Conservation (phyloP, 2,797 vertebrate species). For the Apogon talboti region DNA sequence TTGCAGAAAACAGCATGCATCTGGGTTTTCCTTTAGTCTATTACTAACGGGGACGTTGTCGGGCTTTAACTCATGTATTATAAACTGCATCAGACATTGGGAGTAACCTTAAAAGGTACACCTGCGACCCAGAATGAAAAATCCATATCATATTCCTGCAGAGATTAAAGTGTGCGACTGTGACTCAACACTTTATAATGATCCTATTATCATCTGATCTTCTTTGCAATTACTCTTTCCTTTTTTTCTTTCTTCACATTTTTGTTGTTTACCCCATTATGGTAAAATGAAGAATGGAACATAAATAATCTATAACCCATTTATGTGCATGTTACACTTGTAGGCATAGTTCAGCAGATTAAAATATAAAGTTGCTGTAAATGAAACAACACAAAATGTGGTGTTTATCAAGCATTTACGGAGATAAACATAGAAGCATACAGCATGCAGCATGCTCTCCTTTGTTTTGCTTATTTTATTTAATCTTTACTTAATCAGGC, state of each 20-base stretch:
- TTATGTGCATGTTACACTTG: too few relatives aligned
- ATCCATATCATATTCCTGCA: slow-evolving; percentile 8
- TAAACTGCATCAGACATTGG: not conserved
- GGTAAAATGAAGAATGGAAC: not conserved
- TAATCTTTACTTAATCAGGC: too few relatives aligned
- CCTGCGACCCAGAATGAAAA: slow-evolving; percentile 18
- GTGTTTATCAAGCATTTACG: not conserved
- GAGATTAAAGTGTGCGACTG: slow-evolving; percentile 14
- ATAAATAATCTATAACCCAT: too few relatives aligned
- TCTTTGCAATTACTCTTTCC: not conserved
- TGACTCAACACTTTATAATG: not conserved
- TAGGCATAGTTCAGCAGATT: too few relatives aligned
- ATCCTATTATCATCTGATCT: slow-evolving; percentile 1
- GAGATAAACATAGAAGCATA: not conserved
- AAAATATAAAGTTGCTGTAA: too few relatives aligned
- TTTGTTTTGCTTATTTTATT: not conserved
- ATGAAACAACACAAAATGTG: too few relatives aligned
- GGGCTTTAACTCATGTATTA: slow-evolving; percentile 7
- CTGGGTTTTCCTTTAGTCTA: slow-evolving; percentile 20
- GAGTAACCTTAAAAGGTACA: not conserved
- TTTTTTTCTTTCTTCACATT: not conserved
- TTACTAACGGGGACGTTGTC: not conserved
- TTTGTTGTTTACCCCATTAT: not conserved
- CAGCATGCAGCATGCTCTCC: not conserved
- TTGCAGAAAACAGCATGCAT: slow-evolving; percentile 1